Percentiles rank a stretch among this genome's conserved stretches.
Conservation (phyloP, 2,797 vertebrate species). For the Pipistrellus nathusii region DNA sequence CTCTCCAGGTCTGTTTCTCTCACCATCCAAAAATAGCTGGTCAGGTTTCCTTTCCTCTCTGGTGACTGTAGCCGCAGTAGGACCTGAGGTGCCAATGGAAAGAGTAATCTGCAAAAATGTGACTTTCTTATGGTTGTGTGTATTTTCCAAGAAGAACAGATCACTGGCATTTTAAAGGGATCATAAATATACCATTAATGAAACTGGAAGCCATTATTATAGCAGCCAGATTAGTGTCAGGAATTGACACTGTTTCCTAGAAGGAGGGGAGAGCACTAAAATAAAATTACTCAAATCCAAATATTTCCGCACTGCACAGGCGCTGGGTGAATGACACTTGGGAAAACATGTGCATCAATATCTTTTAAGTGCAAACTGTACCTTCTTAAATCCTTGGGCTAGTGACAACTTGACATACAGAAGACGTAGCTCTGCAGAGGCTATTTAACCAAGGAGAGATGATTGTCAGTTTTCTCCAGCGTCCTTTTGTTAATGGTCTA, state of each 20-base stretch:
- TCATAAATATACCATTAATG: conserved; percentile 73
- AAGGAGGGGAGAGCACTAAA: conserved; percentile 55
- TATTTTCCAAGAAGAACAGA: conserved; percentile 68
- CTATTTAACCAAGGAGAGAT: conserved; percentile 68
- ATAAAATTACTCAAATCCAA: conserved; percentile 65
- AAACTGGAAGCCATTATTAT: conserved; percentile 69
- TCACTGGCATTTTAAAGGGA: conserved; percentile 69
- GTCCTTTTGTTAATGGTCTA: conserved; percentile 72
- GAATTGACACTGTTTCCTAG: conserved; percentile 63
- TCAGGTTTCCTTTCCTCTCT: conserved; percentile 59
- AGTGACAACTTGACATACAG: conserved; percentile 76
- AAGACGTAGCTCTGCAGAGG: conserved; percentile 53
- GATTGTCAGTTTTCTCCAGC: conserved; percentile 57
- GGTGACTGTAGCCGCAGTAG: not conserved
- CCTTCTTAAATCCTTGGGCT: conserved; percentile 63
- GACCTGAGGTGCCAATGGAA: conserved; percentile 53
- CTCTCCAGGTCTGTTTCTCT: conserved; percentile 57
- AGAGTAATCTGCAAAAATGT: conserved; percentile 51
- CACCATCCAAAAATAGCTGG: conserved; percentile 33
- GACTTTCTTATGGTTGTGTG: conserved; percentile 59
- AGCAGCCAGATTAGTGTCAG: conserved; percentile 75
- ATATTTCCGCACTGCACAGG: conserved; percentile 51
- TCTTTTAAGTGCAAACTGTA: conserved; percentile 73
- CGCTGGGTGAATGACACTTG: conserved; percentile 62
- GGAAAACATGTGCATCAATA: conserved; percentile 67